These are phyloP conservation scores for Exocentrus adspersus DNA, from an alignment of 2,888 invertebrate genomes.

Conservation along the genomic window DNA sequence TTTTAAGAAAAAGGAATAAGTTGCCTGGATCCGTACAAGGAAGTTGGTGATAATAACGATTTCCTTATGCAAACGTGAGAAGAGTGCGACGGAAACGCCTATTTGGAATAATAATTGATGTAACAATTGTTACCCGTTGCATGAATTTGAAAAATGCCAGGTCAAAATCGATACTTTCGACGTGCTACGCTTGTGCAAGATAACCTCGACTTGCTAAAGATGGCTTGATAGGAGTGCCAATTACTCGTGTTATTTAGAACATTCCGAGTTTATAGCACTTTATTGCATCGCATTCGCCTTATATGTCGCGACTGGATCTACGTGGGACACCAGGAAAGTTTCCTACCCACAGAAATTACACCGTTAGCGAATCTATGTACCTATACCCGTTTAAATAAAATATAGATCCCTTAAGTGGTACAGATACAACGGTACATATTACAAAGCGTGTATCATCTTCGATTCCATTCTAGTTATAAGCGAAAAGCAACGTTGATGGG, in stretches of 20 bases:
- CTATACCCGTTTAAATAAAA: too few relatives aligned
- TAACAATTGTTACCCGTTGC: too few relatives aligned
- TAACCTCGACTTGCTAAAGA: constrained; percentile 40
- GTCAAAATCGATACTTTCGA: too few relatives aligned
- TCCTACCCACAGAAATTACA: not conserved
- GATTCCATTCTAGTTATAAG: constrained; percentile 3
- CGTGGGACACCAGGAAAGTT: not conserved
- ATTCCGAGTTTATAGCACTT: constrained; percentile 20
- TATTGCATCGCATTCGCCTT: constrained; percentile 2
- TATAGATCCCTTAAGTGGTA: too few relatives aligned
- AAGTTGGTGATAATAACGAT: not conserved
- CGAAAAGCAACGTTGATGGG: constrained; percentile 6
- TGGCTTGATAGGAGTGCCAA: constrained; percentile 39
- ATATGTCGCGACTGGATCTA: not conserved
- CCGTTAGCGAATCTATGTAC: too few relatives aligned
- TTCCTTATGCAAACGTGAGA: not conserved
- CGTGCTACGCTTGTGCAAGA: not conserved
- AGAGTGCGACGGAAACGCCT: not conserved
- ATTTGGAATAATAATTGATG: not conserved
- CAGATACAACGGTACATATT: not conserved
- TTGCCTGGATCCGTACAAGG: not conserved
- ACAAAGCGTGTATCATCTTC: constrained; percentile 13
- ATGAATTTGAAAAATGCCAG: too few relatives aligned
- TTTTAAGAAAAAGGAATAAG: too few relatives aligned
- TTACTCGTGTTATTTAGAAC: constrained; percentile 36